Evolutionary conservation across 2,888 invertebrate genomes (phyloP), one percentile per base, ranked within the genome.

Genomic region (Cheilosia vernalis): DNA sequence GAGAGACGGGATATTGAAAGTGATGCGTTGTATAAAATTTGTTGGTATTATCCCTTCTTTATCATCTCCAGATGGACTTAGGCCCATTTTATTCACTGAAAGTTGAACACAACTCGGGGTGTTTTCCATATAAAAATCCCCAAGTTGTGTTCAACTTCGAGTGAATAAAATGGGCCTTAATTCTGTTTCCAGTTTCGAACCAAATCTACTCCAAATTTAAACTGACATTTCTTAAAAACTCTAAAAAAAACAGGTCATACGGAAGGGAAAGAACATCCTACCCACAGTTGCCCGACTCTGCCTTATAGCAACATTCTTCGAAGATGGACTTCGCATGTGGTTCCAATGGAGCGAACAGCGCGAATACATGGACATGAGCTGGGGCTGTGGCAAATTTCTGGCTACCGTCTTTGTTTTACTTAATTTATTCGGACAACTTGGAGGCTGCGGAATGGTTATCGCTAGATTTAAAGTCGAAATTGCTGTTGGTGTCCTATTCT

Each of bases 301-400:
- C 92, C 95, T 99, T 82, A 98, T 99, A 91, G 98, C 98, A 89
- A 99, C 99, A 89, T 99, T 99, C 93, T 94, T 99, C 87, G 99
- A 99, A 93, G 99, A 99, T 94, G 99, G 99, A 1, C 94, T 99
- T 81, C 95, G 99, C 84, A 99, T 99, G 99, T 99, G 98, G 96
- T 96, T 98, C 90, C 99, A 99, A 92, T 99, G 99, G 99, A 95
- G 95, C 70, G 98, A 99, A 90, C 99, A 99, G 92, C 94, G 98
- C 53, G 98, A 98, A 91, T 99, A 98, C 92, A 99, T 99, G 98
- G 96, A 98, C 91, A 95, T 97, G 93, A 97, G 98, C 15, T 99
- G 99, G 99, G 96, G 96, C 56, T 98, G 99, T 93, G 99, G 99
- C 55, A 95, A 95, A 88, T 96, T 99, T 92, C 92, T 99, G 83